Evolutionary conservation across 1,140 invertebrate species (phyloP), one percentile per base, ranked within the genome.

Genomic region (Linepithema humile): DNA sequence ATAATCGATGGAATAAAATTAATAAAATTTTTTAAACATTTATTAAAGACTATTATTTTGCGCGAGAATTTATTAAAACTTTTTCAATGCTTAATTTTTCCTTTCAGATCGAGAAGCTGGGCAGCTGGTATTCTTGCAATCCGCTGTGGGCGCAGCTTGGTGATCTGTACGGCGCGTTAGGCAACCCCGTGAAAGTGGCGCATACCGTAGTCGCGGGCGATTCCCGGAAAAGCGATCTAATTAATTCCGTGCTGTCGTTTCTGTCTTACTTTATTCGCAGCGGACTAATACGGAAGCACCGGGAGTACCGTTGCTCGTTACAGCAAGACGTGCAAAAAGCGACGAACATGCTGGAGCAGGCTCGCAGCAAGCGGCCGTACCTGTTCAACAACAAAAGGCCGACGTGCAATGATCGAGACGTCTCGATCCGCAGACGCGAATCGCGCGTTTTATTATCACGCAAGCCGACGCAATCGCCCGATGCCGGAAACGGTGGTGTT

Each of bases 71-170:
- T 38, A 45, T 6, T 70, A 12, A 69, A 3, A 60, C 23, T 10
- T 23, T 12, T 26, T 9, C 69, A n/a, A 48, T n/a, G 57, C 35
- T 35, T 65, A 9, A 65, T 45, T 10, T 70, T 48, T 85, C 83
- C 78, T 92, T 92, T 15, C 74, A 95, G 95, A 93, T 96, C 74
- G 91, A 95, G 12, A 92, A 91, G 64, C 80, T 92, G 50, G 90
- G 90, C 26, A 89, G 88, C 38, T 91, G 89, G 73, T 95, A 93
- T 87, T 95, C 96, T 0, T 97, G 96, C 89, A 98, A 98, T 94
- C 97, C 97, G 0, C 90, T 98, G 0, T 98, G 98, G 98, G 97
- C 97, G 0, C 98, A 98, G 90, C 92, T 98, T 75, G 96, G 96
- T 32, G 97, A 98, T 93, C 93, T 98, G 9, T 97, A 97, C 90